Base-by-base conservation (phyloP, 2,888 invertebrate species). In the Lasioglossum malachurum region DNA sequence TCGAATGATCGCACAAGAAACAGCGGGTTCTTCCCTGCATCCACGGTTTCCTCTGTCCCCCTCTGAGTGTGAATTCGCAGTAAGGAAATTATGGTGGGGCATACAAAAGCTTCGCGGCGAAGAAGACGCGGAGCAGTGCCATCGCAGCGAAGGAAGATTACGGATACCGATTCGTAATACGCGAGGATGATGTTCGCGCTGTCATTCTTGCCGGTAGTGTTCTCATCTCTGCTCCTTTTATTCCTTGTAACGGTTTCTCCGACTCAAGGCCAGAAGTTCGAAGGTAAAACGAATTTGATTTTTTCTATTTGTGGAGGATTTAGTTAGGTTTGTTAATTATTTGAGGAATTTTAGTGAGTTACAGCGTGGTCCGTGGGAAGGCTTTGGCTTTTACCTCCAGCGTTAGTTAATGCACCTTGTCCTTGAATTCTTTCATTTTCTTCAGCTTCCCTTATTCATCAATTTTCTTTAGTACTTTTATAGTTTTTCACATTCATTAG, bases 61-160 rank as follows among this genome's bases (percentile, higher is more conserved):
- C n/a, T n/a, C 69, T 8, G 0, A 8, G 1, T 4, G n/a, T 10
- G 38, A 23, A 69, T 38, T 23, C 69, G 16, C 38, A 27, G 2
- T 2, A 60, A 12, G 19, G 44, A 16, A 16, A 31, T 4, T 1
- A 4, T 67, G 78, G 80, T 67, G 86, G 75, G 87, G 76, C 23
- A 44, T 78, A 87, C 80, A 87, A 86, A 86, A 80, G 60, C n/a
- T 38, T 31, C 14, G 27, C 7, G 49, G 19, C 8, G 38, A 19
- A 4, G 77, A 71, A 10, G 31, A 38, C 4, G 23, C 60, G 23
- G 8, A 44, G 41, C 53, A 85, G 85, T 85, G 27, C 12, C 16
- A 3, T 27, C 60, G n/a, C 38, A 7, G 53, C 14, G 19, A 14
- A 41, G 12, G 0, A 8, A 10, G 23, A 0, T n/a, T 19, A 14